Evolutionary conservation across 2,113 vertebrate species (phyloP), one percentile per base, ranked within the genome.

Genomic region (Cisticola juncidis): DNA sequence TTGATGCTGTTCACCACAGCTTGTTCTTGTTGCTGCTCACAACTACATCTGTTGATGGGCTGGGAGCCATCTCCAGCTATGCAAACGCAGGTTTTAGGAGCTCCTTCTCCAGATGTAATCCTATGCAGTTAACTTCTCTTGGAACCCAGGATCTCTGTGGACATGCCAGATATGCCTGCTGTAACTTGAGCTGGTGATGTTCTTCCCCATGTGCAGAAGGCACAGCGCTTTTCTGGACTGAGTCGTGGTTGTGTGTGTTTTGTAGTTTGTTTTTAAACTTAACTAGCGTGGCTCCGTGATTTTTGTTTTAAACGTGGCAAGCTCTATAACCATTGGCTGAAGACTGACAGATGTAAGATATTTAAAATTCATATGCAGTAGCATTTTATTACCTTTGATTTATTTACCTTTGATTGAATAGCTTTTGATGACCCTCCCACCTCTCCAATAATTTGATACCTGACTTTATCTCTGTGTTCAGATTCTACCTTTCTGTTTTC

Each of bases 221-320:
- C 17, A 28, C 33, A 23, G 2, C 3, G 56, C 35, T 89, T 64
- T 85, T 69, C 90, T 79, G 84, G 53, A 48, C 57, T 26, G 50
- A 80, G 24, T 8, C 69, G 81, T 29, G 62, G 66, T 76, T 88
- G 54, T 64, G 54, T 64, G 58, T 36, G 44, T 72, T 64, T 35
- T 80, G 57, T n/a, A 76, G 64, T 50, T 82, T 28, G 48, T 53
- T 94, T 88, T 70, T 50, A 70, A 92, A 53, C 28, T 61, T n/a
- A 76, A 47, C 15, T 68, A 57, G n/a, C 9, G 54, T 1, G 0
- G 1, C 40, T 44, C 64, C 44, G 7, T 0, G 0, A 3, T 62
- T 78, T 88, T 68, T 25, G 44, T 71, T 58, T 57, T 23, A 14
- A 82, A 57, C 5, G 11, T 60, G 51, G 33, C 38, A 78, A 68